Base-by-base conservation (phyloP, 1,140 invertebrate genomes). In the Aleiodes sp. region DNA sequence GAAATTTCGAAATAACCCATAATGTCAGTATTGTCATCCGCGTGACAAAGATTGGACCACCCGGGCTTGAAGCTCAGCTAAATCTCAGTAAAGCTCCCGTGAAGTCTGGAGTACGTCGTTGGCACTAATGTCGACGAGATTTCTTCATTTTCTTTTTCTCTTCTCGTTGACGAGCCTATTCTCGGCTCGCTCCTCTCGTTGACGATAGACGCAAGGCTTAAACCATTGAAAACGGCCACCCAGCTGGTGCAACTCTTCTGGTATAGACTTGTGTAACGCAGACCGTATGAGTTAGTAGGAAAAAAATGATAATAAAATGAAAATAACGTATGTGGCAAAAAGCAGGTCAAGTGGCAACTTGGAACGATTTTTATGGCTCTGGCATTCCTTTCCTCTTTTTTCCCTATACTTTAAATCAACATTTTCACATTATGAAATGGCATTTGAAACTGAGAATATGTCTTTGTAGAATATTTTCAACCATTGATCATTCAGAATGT, bases 271-370 rank as follows among this genome's bases (percentile, higher is more conserved):
- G n/a, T n/a, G n/a, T n/a, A n/a, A n/a, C n/a, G n/a, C n/a, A n/a
- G 41, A 46, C n/a, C 41, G 14, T 46, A 16, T n/a, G 41, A 46
- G 41, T 46, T 19, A 46, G 41, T 46, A 16, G 19, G 41, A 16
- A 8, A 19, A 14, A 46, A 19, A 46, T 19, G 41, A 46, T n/a
- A 46, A 46, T 46, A 46, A n/a, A 16, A 19, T 19, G 41, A 16
- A 46, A 35, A 19, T 56, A 41, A 39, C 61, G 33, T 24, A 24
- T 24, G 52, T 46, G n/a, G n/a, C 41, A 46, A 46, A n/a, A 41
- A 41, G 10, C 35, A 16, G 63, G 63, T 65, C 63, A 65, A 65
- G 63, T 65, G 63, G 41, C 21, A 43, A 64, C 24, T 26, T 65
- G 63, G 46, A 43, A 43, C 14, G 26, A 59, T n/a, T 46, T 46